Evolutionary conservation across 2,888 invertebrate species (phyloP).

Genomic region (Tenthredo distinguenda): DNA sequence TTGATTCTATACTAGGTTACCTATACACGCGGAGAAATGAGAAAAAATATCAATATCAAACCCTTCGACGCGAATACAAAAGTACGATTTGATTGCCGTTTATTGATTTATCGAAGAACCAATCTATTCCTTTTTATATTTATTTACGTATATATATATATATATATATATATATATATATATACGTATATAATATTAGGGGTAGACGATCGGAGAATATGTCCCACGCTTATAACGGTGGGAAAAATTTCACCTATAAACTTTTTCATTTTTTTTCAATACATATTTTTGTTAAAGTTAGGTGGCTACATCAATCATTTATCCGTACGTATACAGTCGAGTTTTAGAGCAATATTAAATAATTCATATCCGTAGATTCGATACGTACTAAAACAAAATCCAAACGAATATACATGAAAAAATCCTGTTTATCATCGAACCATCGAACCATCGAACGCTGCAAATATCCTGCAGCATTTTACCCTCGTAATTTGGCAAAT

Average conservation of each 20-base stretch:
- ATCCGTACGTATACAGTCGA: not conserved
- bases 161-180: not conserved
- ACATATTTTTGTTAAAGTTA: not conserved
- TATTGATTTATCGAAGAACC: slow-evolving; percentile 35
- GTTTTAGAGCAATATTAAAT: not conserved
- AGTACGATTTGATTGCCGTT: slow-evolving; percentile 20
- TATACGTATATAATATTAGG: not conserved
- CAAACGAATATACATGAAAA: not conserved
- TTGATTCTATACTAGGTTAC: not conserved
- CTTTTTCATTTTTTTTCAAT: not conserved
- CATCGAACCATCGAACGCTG: not conserved
- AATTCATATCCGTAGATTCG: not conserved
- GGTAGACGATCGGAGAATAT: not conserved
- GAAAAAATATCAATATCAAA: slow-evolving; percentile 21
- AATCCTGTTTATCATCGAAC: not conserved
- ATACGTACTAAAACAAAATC: not conserved
- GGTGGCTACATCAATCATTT: not conserved
- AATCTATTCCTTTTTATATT: not conserved
- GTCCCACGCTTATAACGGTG: not conserved
- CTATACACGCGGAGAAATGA: not conserved
- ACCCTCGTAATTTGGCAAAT: slow-evolving; percentile 11
- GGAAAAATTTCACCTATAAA: not conserved
- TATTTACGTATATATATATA: not conserved
- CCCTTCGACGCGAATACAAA: slow-evolving; percentile 5
- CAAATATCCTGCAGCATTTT: slow-evolving; percentile 2